Percentiles rank a stretch among this genome's conserved stretches.
These are phyloP conservation scores for Nettapus auritus DNA, from an alignment of 2,113 vertebrate genomes.

Conservation along the genomic window DNA sequence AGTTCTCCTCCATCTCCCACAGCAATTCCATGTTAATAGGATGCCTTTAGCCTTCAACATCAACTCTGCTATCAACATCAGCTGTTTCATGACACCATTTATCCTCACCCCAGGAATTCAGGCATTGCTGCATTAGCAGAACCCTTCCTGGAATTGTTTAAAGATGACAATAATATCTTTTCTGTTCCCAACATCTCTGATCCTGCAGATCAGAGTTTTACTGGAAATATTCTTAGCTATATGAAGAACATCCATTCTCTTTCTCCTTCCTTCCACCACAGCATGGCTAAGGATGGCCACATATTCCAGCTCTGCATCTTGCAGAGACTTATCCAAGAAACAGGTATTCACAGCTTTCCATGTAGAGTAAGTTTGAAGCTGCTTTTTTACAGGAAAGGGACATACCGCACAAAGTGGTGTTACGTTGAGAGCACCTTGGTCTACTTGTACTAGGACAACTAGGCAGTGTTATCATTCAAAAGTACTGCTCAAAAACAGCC, in stretches of 20 bases:
- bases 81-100: neutral
- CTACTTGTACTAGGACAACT: neutral
- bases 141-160: neutral
- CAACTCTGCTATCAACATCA: neutral
- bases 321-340: neutral
- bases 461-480: neutral
- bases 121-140: neutral
- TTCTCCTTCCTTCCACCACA: neutral
- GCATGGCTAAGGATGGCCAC: neutral
- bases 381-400: neutral
- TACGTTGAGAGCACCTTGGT: neutral
- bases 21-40: neutral
- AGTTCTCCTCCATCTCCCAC: neutral
- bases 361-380: neutral
- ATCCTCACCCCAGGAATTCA: neutral
- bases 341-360: neutral
- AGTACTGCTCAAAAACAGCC: neutral
- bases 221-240: neutral
- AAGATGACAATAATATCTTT: neutral
- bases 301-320: neutral
- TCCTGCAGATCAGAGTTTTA: neutral
- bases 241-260: neutral
- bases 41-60: neutral
- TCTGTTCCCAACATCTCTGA: neutral
- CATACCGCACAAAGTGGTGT: neutral